A percentile compares a stretch with the other conserved stretches of the same genome.
phyloP scores from a whole-genome alignment of 30 jellyfish, hydroid and myxozoan species.

The Aurelia sp. region DNA sequence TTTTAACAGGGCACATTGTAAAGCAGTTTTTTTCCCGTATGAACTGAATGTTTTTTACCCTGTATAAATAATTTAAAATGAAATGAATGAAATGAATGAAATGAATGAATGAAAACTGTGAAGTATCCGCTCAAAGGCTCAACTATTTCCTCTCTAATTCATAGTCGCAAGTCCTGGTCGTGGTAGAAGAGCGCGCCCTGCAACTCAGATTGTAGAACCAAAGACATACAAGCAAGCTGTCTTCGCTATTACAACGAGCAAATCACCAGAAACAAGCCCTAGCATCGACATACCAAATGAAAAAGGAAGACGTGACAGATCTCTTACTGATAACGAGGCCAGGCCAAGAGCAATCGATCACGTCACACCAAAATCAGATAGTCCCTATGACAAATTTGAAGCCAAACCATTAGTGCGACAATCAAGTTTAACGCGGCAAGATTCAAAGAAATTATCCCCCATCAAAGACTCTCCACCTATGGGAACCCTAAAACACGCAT shows the following conservation, averaged over 20 bases:
- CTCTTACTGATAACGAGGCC: background rate
- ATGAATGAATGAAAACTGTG: no score
- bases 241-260: no score
- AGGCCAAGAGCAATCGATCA: background rate
- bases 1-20: no score
- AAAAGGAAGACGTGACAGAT: background rate
- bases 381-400: constrained; percentile 79
- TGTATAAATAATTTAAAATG: no score
- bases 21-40: no score
- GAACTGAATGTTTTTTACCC: no score
- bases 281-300: no score
- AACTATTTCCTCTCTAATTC: background rate
- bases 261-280: no score
- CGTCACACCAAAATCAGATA: background rate
- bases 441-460: constrained; percentile 61
- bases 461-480: constrained; percentile 37
- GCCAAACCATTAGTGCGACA: constrained; percentile 79
- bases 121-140: background rate
- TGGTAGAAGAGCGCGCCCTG: constrained; percentile 19
- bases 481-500: constrained; percentile 68
- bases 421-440: constrained; percentile 67
- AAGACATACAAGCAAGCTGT: constrained; percentile 40
- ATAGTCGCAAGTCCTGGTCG: constrained; percentile 30
- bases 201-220: constrained; percentile 74
- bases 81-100: no score